Percentiles rank a stretch among this genome's conserved stretches.
Evolutionary conservation across 35 echinoderm and acorn worm genomes (phyloP).

Genomic region (Lytechinus pictus): DNA sequence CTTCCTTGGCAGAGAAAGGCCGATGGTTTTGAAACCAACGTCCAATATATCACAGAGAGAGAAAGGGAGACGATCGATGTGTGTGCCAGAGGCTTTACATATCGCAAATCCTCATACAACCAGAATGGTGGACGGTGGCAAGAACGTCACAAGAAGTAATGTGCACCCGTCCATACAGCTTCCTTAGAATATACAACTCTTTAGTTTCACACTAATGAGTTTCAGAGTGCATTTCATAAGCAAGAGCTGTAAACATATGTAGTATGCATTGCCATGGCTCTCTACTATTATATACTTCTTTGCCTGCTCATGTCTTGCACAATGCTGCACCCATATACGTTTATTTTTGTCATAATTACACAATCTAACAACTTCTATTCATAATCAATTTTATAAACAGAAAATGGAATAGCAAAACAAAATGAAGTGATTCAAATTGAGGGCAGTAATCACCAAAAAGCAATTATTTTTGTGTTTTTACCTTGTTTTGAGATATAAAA

Average conservation of each 20-base stretch:
- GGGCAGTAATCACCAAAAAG: neutral
- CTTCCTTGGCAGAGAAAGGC: neutral
- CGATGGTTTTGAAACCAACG: neutral
- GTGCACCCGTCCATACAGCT: neutral
- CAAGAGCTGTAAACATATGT: neutral
- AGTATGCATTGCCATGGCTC: neutral
- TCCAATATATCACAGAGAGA: neutral
- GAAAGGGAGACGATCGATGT: neutral
- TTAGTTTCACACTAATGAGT: slow-evolving; percentile 13
- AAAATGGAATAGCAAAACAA: neutral
- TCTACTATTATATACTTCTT: neutral
- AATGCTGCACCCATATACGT: neutral
- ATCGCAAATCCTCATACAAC: neutral
- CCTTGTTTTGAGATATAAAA: neutral
- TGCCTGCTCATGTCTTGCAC: neutral
- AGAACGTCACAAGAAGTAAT: neutral
- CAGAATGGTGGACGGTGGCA: neutral
- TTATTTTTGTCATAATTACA: neutral
- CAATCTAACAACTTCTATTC: neutral
- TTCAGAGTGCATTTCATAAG: neutral
- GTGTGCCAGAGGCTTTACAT: slow-evolving; percentile 16
- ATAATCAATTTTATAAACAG: neutral
- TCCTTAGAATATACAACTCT: slow-evolving; percentile 5
- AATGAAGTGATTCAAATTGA: neutral
- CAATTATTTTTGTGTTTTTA: neutral